Evolutionary conservation across 2,797 vertebrate species (phyloP), one percentile per base, ranked within the genome.

Genomic region (Lutjanus campechanus): DNA sequence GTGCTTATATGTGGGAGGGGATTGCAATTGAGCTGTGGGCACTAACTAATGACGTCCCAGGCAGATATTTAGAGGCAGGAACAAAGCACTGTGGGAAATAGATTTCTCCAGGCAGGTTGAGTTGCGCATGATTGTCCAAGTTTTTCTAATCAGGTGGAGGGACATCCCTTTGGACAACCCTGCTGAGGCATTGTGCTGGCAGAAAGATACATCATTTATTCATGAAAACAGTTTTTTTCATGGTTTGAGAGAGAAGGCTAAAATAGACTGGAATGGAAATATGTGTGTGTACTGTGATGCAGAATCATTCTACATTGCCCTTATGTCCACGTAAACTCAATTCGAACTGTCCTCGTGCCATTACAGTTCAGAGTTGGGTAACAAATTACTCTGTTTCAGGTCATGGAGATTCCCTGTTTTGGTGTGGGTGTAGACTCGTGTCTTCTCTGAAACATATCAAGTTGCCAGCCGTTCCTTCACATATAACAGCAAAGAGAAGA

Each of bases 81-180:
- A 80, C 73, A 82, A 79, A 85, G 70, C 56, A 73, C 60, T 70
- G 64, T 54, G 72, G 79, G 77, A 76, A 76, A 76, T 29, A 63
- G 16, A 63, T 72, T 75, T 72, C 58, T 79, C 59, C 13, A 44
- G 36, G 43, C 69, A 70, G 67, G 59, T 17, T 62, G 67, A 78
- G 73, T 71, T 79, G 55, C 69, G 71, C 12, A 68, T 64, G 25
- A 74, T 75, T 81, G 86, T 84, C 81, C 71, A 83, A 77, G 53
- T 81, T 79, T 86, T 84, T 86, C 66, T 80, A 60, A 87, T 85
- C 83, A 84, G 63, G 58, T 72, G 62, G 76, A 74, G 50, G 74
- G 77, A 88, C 72, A 84, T 87, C 71, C 69, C 61, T 85, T 81
- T 87, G 76, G 67, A 85, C 81, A 82, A 51, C 43, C 68, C 77